phyloP scores from a whole-genome alignment of 1,140 invertebrate species.

The Dysdera silvatica region DNA sequence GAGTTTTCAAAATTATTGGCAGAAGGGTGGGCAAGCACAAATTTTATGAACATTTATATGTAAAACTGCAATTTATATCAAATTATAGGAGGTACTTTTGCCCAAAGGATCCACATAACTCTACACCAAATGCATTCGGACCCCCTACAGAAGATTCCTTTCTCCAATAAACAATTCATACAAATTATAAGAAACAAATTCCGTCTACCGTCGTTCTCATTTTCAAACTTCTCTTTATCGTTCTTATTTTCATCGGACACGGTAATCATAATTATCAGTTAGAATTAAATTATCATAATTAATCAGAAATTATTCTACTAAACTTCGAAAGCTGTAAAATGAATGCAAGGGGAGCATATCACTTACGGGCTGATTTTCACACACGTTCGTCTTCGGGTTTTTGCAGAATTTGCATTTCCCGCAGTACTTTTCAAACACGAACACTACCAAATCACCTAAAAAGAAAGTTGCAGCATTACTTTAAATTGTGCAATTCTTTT shows the following conservation, averaged over 20 bases:
- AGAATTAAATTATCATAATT: not conserved
- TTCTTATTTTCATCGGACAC: not conserved
- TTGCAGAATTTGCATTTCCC: slow-evolving; percentile 91
- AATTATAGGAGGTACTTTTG: no score
- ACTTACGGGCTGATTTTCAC: slow-evolving; percentile 41
- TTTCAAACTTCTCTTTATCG: not conserved
- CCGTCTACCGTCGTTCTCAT: not conserved
- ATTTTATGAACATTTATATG: no score
- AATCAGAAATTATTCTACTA: not conserved
- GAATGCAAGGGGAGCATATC: not conserved
- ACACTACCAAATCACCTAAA: slow-evolving; percentile 76
- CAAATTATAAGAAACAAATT: not conserved
- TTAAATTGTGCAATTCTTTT: no score
- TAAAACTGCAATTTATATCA: no score
- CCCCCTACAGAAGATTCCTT: no score
- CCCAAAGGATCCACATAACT: no score
- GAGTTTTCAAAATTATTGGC: no score
- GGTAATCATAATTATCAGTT: not conserved
- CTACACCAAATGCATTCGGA: no score
- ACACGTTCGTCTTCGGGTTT: slow-evolving; percentile 90
- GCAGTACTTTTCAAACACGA: slow-evolving; percentile 92
- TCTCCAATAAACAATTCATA: no score
- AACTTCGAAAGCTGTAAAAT: not conserved
- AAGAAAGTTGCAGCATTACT: no score
- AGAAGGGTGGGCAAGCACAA: no score